Evolutionary conservation across 2,797 vertebrate species (phyloP).

Genomic region (Hydrolagus colliei): DNA sequence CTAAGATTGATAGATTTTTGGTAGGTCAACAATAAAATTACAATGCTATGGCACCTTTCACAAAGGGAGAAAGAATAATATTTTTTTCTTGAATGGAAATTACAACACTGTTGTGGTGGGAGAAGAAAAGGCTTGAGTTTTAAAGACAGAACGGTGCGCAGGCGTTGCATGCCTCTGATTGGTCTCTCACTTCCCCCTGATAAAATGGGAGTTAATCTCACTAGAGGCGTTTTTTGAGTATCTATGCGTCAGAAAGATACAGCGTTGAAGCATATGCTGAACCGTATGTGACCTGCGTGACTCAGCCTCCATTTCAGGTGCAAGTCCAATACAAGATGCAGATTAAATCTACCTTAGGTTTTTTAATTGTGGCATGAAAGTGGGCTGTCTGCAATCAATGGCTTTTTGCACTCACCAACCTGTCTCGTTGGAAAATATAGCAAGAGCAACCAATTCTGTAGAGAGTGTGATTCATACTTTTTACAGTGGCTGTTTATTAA

Average conservation of each 20-base stretch:
- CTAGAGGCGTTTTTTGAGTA: no score
- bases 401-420: neutral
- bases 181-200: no score
- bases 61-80: no score
- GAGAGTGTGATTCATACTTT: neutral
- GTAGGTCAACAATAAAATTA: no score
- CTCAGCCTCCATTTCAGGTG: neutral
- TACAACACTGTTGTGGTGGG: no score
- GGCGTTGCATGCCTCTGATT: no score
- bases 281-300: neutral
- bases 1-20: no score
- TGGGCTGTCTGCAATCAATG: neutral
- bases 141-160: no score
- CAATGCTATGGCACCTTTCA: no score
- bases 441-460: conserved; percentile 12
- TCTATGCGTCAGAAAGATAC: neutral
- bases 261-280: neutral
- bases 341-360: neutral
- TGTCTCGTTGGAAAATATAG: conserved; percentile 13
- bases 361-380: neutral
- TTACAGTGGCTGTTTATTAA: neutral
- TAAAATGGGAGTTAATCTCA: no score
- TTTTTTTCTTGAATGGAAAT: no score
- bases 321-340: neutral
- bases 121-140: no score